Percentiles rank a stretch among this genome's conserved stretches.
These are phyloP conservation scores for Leucophenga montana DNA, from an alignment of 2,888 invertebrate species.

Conservation along the genomic window DNA sequence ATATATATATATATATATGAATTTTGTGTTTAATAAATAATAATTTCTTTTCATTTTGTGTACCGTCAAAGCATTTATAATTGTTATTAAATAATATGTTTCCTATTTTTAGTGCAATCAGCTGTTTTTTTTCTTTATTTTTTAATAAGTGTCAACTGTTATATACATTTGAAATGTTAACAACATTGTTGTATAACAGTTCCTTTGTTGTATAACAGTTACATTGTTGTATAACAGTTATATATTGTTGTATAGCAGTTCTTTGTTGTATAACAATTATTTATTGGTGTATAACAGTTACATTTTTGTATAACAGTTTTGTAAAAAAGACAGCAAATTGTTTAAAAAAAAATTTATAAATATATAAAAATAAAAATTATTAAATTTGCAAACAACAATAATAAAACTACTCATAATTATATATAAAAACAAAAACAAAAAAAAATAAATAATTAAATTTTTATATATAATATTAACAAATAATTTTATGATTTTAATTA, in stretches of 20 bases:
- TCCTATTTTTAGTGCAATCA: conserved; percentile 38
- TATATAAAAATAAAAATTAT: conserved; percentile 30
- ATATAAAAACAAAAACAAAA: conserved; percentile 32
- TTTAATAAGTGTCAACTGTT: conserved; percentile 31
- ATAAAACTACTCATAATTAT: conserved; percentile 56
- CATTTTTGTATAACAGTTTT: too few relatives aligned
- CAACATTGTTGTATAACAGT: too few relatives aligned
- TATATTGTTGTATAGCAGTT: too few relatives aligned
- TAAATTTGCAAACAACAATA: conserved; percentile 27
- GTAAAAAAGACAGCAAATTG: conserved; percentile 23
- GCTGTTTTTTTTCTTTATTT: not conserved
- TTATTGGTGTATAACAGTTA: too few relatives aligned
- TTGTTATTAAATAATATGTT: conserved; percentile 59
- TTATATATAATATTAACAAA: not conserved
- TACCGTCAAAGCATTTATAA: conserved; percentile 67
- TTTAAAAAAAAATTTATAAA: conserved; percentile 34
- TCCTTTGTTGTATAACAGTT: too few relatives aligned
- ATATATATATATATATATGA: conserved; percentile 8
- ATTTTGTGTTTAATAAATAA: conserved; percentile 30
- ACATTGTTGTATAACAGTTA: too few relatives aligned
- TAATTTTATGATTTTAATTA: conserved; percentile 11
- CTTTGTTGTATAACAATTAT: too few relatives aligned
- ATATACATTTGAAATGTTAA: too few relatives aligned
- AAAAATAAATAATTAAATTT: not conserved
- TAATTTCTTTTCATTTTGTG: conserved; percentile 59